A percentile compares a stretch with the other conserved stretches of the same genome.
phyloP scores from a whole-genome alignment of 2,113 vertebrate genomes.

The Spermophilus dauricus region DNA sequence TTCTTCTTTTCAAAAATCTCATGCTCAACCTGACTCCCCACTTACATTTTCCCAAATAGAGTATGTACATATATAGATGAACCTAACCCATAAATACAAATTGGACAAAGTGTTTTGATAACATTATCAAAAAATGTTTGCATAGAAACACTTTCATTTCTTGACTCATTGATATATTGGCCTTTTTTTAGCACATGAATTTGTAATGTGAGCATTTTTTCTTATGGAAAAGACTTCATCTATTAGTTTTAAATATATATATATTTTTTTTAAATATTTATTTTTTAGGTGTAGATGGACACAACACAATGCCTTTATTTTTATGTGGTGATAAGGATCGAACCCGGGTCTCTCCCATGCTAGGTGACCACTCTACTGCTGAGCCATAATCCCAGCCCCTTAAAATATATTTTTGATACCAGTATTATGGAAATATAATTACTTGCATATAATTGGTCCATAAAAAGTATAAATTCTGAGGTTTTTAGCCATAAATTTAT shows the following conservation, averaged over 20 bases:
- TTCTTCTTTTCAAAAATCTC: conserved; percentile 7
- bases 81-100: background rate
- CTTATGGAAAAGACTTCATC: background rate
- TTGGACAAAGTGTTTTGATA: background rate
- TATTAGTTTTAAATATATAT: background rate
- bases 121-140: conserved; percentile 3
- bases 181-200: background rate
- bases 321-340: too few species aligned
- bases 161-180: background rate
- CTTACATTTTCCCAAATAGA: background rate
- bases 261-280: too few species aligned
- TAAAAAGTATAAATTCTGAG: background rate
- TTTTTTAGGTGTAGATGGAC: too few species aligned
- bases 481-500: background rate
- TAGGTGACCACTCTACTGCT: too few species aligned
- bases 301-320: too few species aligned
- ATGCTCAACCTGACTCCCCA: background rate
- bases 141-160: background rate
- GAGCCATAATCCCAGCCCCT: background rate
- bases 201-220: background rate
- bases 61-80: background rate
- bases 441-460: background rate
- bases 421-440: conserved; percentile 36
- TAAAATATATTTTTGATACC: background rate
- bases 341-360: too few species aligned